Evolutionary conservation across 2,797 vertebrate species (phyloP).

Genomic region (Lutjanus argentimaculatus): DNA sequence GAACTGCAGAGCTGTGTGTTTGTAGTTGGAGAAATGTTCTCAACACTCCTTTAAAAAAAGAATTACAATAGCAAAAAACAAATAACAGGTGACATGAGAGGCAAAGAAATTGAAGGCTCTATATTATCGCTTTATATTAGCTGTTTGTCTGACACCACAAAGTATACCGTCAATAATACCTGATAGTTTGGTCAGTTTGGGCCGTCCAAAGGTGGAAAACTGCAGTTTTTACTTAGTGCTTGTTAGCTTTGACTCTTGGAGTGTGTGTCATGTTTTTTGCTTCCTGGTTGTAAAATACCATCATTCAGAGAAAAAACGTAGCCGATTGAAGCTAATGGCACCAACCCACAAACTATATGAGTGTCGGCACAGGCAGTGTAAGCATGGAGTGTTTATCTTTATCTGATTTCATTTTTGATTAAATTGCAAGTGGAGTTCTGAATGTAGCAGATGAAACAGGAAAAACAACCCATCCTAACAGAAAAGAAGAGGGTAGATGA

Average conservation of each 20-base stretch:
- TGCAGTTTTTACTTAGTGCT: neutral
- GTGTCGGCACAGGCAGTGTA: neutral
- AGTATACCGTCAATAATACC: too few relatives aligned
- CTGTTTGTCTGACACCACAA: too few relatives aligned
- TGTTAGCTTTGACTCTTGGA: neutral
- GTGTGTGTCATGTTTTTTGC: neutral
- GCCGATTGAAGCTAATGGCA: neutral
- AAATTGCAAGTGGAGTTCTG: neutral
- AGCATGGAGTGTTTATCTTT: neutral
- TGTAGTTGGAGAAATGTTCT: too few relatives aligned
- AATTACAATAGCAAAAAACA: too few relatives aligned
- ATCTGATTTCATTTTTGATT: neutral
- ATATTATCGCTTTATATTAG: too few relatives aligned
- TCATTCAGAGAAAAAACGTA: neutral
- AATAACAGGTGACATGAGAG: too few relatives aligned
- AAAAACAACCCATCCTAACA: neutral
- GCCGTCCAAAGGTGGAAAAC: neutral
- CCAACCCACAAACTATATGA: neutral
- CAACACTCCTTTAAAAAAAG: too few relatives aligned
- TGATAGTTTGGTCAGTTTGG: too few relatives aligned
- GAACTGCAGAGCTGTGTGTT: too few relatives aligned
- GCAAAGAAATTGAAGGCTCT: too few relatives aligned
- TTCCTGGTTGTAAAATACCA: neutral
- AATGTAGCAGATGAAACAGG: neutral
- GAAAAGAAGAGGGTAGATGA: neutral